These are phyloP conservation scores for Orthosia gothica DNA, from an alignment of 2,888 invertebrate species.

Conservation along the genomic window DNA sequence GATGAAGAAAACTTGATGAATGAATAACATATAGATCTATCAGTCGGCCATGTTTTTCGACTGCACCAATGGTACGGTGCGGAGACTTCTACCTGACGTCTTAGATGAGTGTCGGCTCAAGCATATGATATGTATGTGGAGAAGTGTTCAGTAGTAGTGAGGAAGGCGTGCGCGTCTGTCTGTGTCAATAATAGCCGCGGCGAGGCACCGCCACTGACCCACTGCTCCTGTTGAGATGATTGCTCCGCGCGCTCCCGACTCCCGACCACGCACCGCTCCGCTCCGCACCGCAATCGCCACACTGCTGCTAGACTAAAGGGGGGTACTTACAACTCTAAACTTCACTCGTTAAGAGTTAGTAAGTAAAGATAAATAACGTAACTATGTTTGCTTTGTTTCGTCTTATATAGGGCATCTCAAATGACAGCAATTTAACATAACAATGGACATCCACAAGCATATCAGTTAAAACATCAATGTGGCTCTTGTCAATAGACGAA, in stretches of 20 bases:
- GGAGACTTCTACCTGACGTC: not conserved
- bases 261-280: not conserved
- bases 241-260: constrained; percentile 10
- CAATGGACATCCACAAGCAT: not conserved
- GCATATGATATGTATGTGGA: not conserved
- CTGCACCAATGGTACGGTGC: not conserved
- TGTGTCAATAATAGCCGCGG: not conserved
- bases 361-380: no score
- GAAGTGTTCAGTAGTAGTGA: constrained; percentile 16
- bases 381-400: not conserved
- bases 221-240: constrained; percentile 32
- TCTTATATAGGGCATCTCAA: not conserved
- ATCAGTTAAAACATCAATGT: constrained; percentile 22
- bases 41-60: not conserved
- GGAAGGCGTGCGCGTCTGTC: not conserved
- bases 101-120: not conserved
- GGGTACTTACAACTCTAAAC: not conserved
- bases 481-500: constrained; percentile 11
- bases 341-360: no score
- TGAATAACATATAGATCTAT: not conserved
- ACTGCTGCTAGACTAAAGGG: not conserved
- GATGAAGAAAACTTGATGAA: not conserved
- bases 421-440: not conserved
- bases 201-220: constrained; percentile 37
- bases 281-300: not conserved